phyloP scores from a whole-genome alignment of 2,888 invertebrate genomes.

The Mesorhabditis belari region DNA sequence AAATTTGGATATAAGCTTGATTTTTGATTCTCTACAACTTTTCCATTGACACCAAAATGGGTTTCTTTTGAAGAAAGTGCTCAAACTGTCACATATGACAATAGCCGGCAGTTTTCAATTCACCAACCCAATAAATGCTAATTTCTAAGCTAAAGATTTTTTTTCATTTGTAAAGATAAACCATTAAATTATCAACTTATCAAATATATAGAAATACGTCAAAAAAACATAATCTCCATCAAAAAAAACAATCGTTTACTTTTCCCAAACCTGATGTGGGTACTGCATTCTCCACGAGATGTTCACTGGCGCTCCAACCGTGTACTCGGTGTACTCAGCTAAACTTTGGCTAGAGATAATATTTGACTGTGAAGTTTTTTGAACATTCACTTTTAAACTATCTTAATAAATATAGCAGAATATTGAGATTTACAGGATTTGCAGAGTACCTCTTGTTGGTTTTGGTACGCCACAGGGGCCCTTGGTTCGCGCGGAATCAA shows the following conservation, averaged over 20 bases:
- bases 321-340: not conserved
- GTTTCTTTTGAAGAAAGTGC: too few species aligned
- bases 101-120: too few species aligned
- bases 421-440: too few species aligned
- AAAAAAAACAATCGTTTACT: too few species aligned
- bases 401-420: not conserved
- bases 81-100: too few species aligned
- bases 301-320: constrained; percentile 5
- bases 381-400: not conserved
- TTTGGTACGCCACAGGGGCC: constrained; percentile 47
- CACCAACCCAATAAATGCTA: constrained; percentile 26
- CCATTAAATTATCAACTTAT: not conserved
- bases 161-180: too few species aligned
- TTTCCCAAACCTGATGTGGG: constrained; percentile 30
- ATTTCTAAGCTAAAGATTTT: too few species aligned
- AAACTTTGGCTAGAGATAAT: not conserved
- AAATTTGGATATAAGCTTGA: too few species aligned
- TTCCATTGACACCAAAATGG: too few species aligned
- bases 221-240: too few species aligned
- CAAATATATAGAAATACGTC: not conserved
- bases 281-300: constrained; percentile 33
- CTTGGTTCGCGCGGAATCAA: constrained; percentile 41
- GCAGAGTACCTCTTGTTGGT: constrained; percentile 24
- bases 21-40: too few species aligned
- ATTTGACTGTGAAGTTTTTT: constrained; percentile 1